Percentiles rank a stretch among this genome's conserved stretches.
These are phyloP conservation scores for Boleophthalmus pectinirostris DNA, from an alignment of 2,113 vertebrate genomes.

Conservation along the genomic window DNA sequence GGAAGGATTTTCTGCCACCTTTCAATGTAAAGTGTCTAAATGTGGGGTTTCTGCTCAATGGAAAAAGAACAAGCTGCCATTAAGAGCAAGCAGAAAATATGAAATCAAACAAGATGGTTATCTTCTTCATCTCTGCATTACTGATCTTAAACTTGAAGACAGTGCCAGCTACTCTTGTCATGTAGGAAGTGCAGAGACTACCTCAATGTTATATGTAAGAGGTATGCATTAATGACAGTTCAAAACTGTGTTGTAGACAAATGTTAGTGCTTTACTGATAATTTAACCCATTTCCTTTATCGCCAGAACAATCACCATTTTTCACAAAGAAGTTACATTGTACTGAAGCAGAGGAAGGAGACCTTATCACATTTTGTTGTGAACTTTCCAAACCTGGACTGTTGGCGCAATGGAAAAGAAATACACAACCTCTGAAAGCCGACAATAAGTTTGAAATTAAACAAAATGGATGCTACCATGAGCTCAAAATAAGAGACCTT, in stretches of 20 bases:
- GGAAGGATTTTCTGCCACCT: constrained; percentile 16
- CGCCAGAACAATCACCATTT: constrained; percentile 37
- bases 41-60: constrained; percentile 44
- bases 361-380: neutral
- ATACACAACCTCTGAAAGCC: constrained; percentile 60
- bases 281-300: neutral
- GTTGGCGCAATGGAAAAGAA: constrained; percentile 32
- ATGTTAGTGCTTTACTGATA: neutral
- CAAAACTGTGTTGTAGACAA: neutral
- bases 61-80: constrained; percentile 59
- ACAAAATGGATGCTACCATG: constrained; percentile 66
- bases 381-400: constrained; percentile 9
- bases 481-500: constrained; percentile 73
- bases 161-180: constrained; percentile 51
- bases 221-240: constrained; percentile 62
- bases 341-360: neutral
- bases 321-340: neutral
- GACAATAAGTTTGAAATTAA: constrained; percentile 76
- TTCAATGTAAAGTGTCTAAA: constrained; percentile 63
- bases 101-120: constrained; percentile 69
- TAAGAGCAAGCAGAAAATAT: constrained; percentile 52
- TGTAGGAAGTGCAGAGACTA: constrained; percentile 33
- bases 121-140: constrained; percentile 36
- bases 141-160: constrained; percentile 56
- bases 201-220: constrained; percentile 73